Base-by-base conservation (phyloP, 2,888 invertebrate species). In the Pseudococcus viburni region DNA sequence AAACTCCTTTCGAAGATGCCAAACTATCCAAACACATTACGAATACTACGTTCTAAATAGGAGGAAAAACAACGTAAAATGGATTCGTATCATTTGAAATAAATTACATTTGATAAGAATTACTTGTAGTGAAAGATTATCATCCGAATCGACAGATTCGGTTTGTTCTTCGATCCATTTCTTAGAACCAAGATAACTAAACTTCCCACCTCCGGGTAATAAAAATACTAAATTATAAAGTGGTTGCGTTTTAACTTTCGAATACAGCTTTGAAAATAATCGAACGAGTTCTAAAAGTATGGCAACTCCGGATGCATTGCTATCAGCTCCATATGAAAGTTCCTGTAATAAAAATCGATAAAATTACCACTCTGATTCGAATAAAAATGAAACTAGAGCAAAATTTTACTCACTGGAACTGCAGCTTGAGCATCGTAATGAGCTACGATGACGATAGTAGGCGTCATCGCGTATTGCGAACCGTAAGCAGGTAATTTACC, bases 91-190 rank as follows among this genome's bases (percentile, higher is more conserved):
- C 33, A 42, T 22, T 55, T 9, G 3, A 15, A n/a, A 0, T 42
- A 64, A 86, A 86, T 26, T 22, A 11, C n/a, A 39, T 19, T 22
- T 39, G n/a, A 17, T 39, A 17, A 42, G 12, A 26, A 17, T 86
- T 55, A 87, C 87, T 19, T 88, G 51, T 33, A 88, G 33, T 0
- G 73, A 42, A 39, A 88, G 42, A n/a, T 88, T 83, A 39, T 88
- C 88, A 19, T 33, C 83, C 0, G 55, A 33, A 77, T 96, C 95
- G 19, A 94, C 92, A 0, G 94, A 94, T 91, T 99, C 99, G 89
- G 97, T 91, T 91, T 97, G 96, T 91, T 98, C 97, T 91, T 98
- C 98, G 17, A 99, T 93, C 97, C 98, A 99, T 91, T 97, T 97
- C 92, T 98, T 98, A 73, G 96, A 95, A 0, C 99, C 98, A 92